A percentile compares a stretch with the other conserved stretches of the same genome.
Evolutionary conservation across 1,140 invertebrate genomes (phyloP).

Genomic region (Dendrolimus kikuchii): DNA sequence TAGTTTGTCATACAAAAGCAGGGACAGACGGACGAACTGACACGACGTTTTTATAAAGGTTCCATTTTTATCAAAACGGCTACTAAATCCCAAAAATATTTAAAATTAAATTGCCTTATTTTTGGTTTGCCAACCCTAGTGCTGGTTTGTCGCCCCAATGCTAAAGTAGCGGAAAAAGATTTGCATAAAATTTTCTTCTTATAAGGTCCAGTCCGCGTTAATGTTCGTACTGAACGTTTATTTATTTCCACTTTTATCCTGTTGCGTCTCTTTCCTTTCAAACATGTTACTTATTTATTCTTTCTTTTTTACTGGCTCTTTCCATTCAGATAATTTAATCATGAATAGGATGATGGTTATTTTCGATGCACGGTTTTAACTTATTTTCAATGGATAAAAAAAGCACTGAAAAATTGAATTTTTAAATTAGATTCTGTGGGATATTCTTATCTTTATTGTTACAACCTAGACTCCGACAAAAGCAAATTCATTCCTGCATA

Average conservation of each 20-base stretch:
- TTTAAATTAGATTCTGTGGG: no score
- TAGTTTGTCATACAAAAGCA: no score
- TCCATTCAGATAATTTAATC: no score
- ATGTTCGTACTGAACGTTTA: conserved; percentile 16
- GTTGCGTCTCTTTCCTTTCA: conserved; percentile 5
- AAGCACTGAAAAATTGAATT: no score
- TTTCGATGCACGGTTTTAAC: no score
- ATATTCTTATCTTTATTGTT: no score
- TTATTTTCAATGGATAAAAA: no score
- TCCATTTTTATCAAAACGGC: not conserved
- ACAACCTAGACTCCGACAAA: no score
- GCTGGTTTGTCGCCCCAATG: conserved; percentile 43
- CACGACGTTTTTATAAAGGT: not conserved
- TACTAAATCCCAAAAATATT: not conserved
- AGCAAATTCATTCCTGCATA: no score
- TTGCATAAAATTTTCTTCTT: conserved; percentile 63
- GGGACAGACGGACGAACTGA: no score
- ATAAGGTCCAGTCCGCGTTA: conserved; percentile 31
- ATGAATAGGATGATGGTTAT: no score
- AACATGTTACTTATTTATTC: not conserved
- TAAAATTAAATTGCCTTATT: not conserved
- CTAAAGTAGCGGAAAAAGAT: conserved; percentile 59
- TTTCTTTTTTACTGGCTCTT: not conserved
- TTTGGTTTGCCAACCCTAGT: conserved; percentile 21
- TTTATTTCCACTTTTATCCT: conserved; percentile 12